phyloP scores from a whole-genome alignment of 1,140 invertebrate genomes.

The Eriosoma lanigerum region DNA sequence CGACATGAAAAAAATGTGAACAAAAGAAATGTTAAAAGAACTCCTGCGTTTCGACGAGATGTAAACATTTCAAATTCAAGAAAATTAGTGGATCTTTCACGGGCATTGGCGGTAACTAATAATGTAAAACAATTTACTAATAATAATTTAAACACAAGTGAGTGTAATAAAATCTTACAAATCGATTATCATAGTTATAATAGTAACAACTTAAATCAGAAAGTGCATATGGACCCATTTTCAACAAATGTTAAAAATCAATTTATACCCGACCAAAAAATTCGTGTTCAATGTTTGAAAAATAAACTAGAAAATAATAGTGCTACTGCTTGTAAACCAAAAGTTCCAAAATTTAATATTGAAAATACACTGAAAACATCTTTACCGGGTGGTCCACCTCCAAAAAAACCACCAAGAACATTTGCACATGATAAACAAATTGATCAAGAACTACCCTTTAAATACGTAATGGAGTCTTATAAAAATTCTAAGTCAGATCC shows the following conservation, averaged over 20 bases:
- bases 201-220: slow-evolving; percentile 28
- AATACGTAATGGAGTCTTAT: slow-evolving; percentile 50
- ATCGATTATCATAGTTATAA: slow-evolving; percentile 10
- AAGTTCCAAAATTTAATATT: slow-evolving; percentile 4
- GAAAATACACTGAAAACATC: slow-evolving; percentile 64
- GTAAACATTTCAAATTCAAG: slow-evolving; percentile 35
- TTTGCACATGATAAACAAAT: slow-evolving; percentile 61
- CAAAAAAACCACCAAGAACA: slow-evolving; percentile 71
- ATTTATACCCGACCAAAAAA: neutral
- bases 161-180: neutral
- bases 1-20: slow-evolving; percentile 3
- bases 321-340: neutral
- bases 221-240: neutral
- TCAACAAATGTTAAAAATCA: neutral
- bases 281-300: slow-evolving; percentile 22
- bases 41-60: slow-evolving; percentile 51
- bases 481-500: slow-evolving; percentile 55
- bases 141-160: neutral
- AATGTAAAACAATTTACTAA: slow-evolving; percentile 4
- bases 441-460: neutral
- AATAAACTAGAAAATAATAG: slow-evolving; percentile 8
- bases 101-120: slow-evolving; percentile 6
- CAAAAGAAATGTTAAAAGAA: slow-evolving; percentile 58
- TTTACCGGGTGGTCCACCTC: slow-evolving; percentile 67
- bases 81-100: slow-evolving; percentile 1